phyloP scores from a whole-genome alignment of 2,113 vertebrate species.

The Sturnus vulgaris region DNA sequence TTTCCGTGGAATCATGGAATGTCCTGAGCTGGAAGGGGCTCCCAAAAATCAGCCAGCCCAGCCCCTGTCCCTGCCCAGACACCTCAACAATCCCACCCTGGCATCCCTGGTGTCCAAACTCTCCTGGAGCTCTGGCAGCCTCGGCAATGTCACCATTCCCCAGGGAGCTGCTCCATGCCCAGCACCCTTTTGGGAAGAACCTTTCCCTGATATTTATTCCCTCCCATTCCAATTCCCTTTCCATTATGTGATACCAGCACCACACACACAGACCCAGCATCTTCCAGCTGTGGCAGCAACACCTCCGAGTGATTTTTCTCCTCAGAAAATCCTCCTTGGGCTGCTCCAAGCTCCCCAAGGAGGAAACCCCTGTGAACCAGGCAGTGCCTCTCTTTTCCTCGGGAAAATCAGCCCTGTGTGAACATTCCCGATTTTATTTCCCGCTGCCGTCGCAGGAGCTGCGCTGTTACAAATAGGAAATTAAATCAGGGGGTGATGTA shows the following conservation, averaged over 20 bases:
- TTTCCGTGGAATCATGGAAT: neutral
- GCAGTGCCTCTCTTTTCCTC: slow-evolving; percentile 5
- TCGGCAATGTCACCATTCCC: neutral
- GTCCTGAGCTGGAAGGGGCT: neutral
- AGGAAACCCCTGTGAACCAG: neutral
- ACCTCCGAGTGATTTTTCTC: neutral
- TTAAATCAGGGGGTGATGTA: slow-evolving; percentile 58
- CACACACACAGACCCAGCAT: fast-evolving
- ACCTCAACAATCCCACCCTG: neutral
- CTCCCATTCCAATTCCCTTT: fast-evolving
- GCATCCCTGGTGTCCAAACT: fast-evolving
- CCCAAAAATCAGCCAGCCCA: neutral
- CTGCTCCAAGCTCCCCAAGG: slow-evolving; percentile 3
- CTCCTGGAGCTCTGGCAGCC: neutral
- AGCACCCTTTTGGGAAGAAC: fast-evolving
- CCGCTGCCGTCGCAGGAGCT: neutral
- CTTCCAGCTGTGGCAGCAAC: neutral
- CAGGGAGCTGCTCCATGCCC: neutral
- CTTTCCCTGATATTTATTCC: neutral
- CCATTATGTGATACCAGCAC: neutral
- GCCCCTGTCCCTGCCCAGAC: fast-evolving
- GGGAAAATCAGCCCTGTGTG: neutral
- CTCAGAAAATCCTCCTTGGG: neutral
- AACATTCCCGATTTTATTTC: slow-evolving; percentile 43
- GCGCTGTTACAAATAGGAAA: slow-evolving; percentile 41